Evolutionary conservation across 2,797 vertebrate species (phyloP), one percentile per base, ranked within the genome.

Genomic region (Labroides dimidiatus): DNA sequence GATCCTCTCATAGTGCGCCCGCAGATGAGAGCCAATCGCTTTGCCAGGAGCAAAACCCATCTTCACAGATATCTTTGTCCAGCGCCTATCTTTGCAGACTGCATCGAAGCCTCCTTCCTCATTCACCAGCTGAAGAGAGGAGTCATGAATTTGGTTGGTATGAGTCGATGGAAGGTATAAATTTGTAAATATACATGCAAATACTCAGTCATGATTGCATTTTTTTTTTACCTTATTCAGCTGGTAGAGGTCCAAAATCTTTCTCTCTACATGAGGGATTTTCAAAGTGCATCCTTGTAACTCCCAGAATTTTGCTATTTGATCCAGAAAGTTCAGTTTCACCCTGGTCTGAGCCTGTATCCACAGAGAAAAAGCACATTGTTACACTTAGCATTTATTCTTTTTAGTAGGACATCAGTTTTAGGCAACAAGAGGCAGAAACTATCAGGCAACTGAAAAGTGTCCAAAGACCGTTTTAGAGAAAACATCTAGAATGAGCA

Each of bases 221-320:
- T 58, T 91, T 64, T 64, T 58, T 91, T 64, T 59, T 92, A 98
- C 98, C 93, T 95, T 97, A 75, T 99, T 98, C 51, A 99, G 95
- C 70, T 97, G 96, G 90, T 97, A 98, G 52, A 99, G 94, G 88
- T 99, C 97, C 86, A 99, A 87, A 84, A 97, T 97, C 90, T 98
- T 99, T 81, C 97, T 95, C 86, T 99, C 98, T 68, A 99, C 97
- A 0, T 99, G 98, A 50, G 98, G 98, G 75, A 99, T 99, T 94
- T 99, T 99, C 87, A 99, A 84, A 0, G 97, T 95, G 77, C 97
- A 98, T 81, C 98, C 98, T 81, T 99, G 98, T 51, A 99, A 93
- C 81, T 99, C 97, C 98, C 98, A 99, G 86, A 99, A 99, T 85
- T 99, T 99, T 4, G 98, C 97, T 57, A 99, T 99, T 94, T 97